A percentile compares a stretch with the other conserved stretches of the same genome.
Evolutionary conservation across 2,888 invertebrate genomes (phyloP).

Genomic region (Adineta ricciae): DNA sequence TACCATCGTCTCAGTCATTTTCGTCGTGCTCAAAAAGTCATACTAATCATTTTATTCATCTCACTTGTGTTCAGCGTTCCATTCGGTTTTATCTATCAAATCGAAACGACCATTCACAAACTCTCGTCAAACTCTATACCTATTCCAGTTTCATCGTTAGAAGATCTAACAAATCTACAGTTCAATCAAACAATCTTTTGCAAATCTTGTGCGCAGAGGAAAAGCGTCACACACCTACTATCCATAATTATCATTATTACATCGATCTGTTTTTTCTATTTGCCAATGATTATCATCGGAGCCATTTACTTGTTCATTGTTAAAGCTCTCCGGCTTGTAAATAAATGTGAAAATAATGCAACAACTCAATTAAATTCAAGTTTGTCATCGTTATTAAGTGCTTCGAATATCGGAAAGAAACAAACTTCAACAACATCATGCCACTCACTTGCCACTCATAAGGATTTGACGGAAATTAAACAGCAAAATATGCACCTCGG

Average conservation of each 20-base stretch:
- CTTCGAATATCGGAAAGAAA: background rate
- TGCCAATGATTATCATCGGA: conserved; percentile 19
- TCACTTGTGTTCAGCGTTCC: background rate
- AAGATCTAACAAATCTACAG: background rate
- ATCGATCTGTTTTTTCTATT: background rate
- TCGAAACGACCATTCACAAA: background rate
- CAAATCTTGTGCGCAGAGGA: background rate
- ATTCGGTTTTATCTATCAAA: background rate
- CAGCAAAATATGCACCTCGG: background rate
- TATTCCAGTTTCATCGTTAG: no score
- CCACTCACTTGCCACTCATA: background rate
- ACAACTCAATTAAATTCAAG: background rate
- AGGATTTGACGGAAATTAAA: background rate
- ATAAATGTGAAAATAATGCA: background rate
- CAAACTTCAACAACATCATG: background rate
- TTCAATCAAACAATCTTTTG: background rate
- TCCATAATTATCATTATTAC: background rate
- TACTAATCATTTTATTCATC: background rate
- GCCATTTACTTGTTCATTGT: background rate
- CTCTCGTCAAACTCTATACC: background rate
- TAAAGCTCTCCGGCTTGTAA: background rate
- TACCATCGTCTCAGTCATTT: background rate
- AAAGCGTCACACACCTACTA: background rate
- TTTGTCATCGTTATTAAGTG: background rate
- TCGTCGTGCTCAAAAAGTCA: background rate